These are phyloP conservation scores for Helicoverpa assulta DNA, from an alignment of 2,888 invertebrate genomes.

Conservation along the genomic window DNA sequence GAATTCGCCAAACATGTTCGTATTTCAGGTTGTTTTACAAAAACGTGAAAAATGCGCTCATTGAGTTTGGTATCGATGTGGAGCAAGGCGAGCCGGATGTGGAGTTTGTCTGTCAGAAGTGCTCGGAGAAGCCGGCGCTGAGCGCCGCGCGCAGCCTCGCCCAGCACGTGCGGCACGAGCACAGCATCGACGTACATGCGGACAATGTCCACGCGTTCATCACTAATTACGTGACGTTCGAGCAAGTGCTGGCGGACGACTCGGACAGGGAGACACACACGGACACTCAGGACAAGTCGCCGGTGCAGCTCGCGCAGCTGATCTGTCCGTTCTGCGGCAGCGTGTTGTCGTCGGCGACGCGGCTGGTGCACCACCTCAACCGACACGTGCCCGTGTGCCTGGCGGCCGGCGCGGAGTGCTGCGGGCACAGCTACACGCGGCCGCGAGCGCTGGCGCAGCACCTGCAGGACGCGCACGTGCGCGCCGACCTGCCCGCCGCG, in stretches of 20 bases:
- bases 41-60: conserved; percentile 68
- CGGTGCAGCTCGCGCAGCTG: conserved; percentile 55
- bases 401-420: conserved; percentile 71
- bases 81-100: conserved; percentile 66
- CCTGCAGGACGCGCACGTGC: conserved; percentile 64
- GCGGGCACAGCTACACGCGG: conserved; percentile 61
- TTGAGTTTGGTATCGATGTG: conserved; percentile 64
- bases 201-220: conserved; percentile 69
- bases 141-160: conserved; percentile 63
- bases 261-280: conserved; percentile 59
- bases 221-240: conserved; percentile 75
- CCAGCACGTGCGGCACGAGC: conserved; percentile 70
- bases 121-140: conserved; percentile 63
- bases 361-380: conserved; percentile 77
- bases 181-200: conserved; percentile 55
- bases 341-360: conserved; percentile 74
- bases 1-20: conserved; percentile 42
- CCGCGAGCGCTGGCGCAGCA: conserved; percentile 62
- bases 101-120: conserved; percentile 78
- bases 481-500: conserved; percentile 56
- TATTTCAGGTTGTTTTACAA: conserved; percentile 75
- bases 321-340: conserved; percentile 78
- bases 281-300: conserved; percentile 31
- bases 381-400: conserved; percentile 71
- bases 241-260: conserved; percentile 72